Evolutionary conservation across 2,797 vertebrate species (phyloP).

Genomic region (Psittacula derbiana): DNA sequence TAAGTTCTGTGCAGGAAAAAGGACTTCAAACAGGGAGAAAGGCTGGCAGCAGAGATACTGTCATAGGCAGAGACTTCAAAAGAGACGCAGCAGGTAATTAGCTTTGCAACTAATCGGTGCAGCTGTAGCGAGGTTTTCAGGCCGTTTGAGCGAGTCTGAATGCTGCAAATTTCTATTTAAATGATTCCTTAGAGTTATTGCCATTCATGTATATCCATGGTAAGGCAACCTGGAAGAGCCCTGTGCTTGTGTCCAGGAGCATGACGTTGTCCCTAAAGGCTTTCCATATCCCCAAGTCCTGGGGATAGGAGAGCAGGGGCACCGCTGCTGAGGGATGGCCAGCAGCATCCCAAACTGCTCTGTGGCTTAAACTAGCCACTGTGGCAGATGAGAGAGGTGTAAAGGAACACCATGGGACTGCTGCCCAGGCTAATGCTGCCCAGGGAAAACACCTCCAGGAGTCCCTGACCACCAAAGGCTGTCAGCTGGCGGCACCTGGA

Average conservation of each 20-base stretch:
- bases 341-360: background rate
- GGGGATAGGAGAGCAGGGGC: background rate
- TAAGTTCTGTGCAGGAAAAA: background rate
- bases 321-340: background rate
- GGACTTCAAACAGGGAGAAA: background rate
- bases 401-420: background rate
- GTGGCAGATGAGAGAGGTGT: background rate
- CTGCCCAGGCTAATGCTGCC: background rate
- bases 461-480: background rate
- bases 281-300: background rate
- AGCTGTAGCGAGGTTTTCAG: fast-evolving
- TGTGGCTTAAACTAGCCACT: background rate
- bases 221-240: background rate
- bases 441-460: background rate
- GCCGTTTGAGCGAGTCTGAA: fast-evolving
- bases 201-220: fast-evolving
- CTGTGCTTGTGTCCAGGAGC: background rate
- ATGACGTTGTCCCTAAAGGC: fast-evolving
- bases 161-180: background rate
- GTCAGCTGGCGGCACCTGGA: background rate
- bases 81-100: background rate
- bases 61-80: background rate
- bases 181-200: background rate
- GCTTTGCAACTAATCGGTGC: background rate
- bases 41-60: background rate